Evolutionary conservation across 2,113 vertebrate genomes (phyloP).

Genomic region (Myanophis thanlyinensis): DNA sequence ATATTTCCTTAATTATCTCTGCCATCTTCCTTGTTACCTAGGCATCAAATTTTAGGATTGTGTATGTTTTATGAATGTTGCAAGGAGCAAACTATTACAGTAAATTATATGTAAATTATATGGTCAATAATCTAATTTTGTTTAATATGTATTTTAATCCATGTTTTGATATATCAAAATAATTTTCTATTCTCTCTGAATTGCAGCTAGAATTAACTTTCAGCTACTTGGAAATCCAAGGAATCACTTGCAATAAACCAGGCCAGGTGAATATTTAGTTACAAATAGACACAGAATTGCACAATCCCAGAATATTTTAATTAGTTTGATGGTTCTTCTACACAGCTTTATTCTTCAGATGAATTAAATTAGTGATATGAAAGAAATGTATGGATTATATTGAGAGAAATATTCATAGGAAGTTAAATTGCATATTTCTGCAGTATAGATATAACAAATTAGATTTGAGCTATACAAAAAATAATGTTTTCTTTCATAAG

Average conservation of each 20-base stretch:
- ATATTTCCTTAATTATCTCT: not conserved
- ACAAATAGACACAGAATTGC: not conserved
- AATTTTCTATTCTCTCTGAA: constrained; percentile 39
- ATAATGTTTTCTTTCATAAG: not conserved
- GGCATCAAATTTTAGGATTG: not conserved
- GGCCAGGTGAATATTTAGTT: constrained; percentile 81
- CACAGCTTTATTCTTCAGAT: not conserved
- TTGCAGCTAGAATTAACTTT: constrained; percentile 90
- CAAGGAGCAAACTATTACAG: not conserved
- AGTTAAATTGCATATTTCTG: not conserved
- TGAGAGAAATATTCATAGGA: not conserved
- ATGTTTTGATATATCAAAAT: not conserved
- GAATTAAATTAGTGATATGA: not conserved
- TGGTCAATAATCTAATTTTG: not conserved
- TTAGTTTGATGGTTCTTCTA: not conserved
- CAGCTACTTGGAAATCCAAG: constrained; percentile 96
- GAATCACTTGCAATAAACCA: constrained; percentile 87
- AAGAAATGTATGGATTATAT: not conserved
- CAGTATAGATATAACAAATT: not conserved
- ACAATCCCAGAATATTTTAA: not conserved
- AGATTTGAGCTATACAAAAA: not conserved
- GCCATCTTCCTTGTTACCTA: not conserved
- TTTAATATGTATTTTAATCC: not conserved
- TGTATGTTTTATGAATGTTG: not conserved
- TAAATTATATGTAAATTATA: not conserved